These are phyloP conservation scores for Varanus salvator DNA, from an alignment of 2,113 vertebrate genomes.

Conservation along the genomic window DNA sequence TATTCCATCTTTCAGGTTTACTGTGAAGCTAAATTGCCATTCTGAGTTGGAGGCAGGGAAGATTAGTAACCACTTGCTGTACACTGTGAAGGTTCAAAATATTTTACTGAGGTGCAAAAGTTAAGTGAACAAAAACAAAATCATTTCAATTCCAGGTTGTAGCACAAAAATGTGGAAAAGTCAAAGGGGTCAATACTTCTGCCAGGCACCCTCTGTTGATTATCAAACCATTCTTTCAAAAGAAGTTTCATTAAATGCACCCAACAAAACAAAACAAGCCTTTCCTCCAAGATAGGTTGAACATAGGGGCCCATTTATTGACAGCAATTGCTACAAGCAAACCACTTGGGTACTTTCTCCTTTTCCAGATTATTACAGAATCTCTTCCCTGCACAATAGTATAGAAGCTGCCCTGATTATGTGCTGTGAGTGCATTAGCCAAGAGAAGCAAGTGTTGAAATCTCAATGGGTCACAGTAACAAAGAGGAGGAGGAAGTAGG, in stretches of 20 bases:
- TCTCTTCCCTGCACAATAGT: background rate
- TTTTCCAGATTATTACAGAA: background rate
- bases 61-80: background rate
- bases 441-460: slow-evolving; percentile 6
- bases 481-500: background rate
- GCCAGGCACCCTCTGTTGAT: too few species aligned
- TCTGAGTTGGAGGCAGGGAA: background rate
- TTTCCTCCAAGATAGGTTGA: background rate
- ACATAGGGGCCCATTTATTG: background rate
- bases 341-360: background rate
- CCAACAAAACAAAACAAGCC: background rate
- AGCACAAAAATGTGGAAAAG: too few species aligned
- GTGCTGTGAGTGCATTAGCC: background rate
- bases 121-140: too few species aligned
- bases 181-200: too few species aligned
- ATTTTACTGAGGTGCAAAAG: too few species aligned
- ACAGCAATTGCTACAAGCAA: background rate
- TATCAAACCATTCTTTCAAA: background rate
- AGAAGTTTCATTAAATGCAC: background rate
- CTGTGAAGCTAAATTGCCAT: background rate
- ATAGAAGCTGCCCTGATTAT: background rate
- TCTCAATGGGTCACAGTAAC: background rate
- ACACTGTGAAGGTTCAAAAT: too few species aligned
- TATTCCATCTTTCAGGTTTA: background rate
- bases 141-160: too few species aligned